Percentiles rank a stretch among this genome's conserved stretches.
Conservation (phyloP, 2,888 invertebrate genomes). For the Tiliacea aurago region DNA sequence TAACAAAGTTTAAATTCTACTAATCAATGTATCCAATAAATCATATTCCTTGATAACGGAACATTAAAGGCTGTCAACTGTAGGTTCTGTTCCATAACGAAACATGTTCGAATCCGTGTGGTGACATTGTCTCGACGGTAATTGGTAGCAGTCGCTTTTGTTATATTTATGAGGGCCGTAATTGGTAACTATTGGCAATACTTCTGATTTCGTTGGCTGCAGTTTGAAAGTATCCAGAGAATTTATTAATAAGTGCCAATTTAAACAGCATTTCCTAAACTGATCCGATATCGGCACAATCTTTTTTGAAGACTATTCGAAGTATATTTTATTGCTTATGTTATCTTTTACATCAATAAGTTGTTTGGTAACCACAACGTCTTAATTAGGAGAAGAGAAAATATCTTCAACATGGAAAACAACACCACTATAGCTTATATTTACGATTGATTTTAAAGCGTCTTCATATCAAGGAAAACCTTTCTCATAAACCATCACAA, state of each 20-base stretch:
- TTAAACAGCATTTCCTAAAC: conserved; percentile 34
- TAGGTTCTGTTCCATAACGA: conserved; percentile 26
- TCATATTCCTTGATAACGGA: conserved; percentile 57
- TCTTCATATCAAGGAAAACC: conserved; percentile 9
- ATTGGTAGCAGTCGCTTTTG: conserved; percentile 63
- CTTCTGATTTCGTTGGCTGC: conserved; percentile 43
- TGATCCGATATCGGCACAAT: conserved; percentile 8
- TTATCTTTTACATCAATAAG: not conserved
- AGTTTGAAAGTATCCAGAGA: conserved; percentile 35
- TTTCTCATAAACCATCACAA: conserved; percentile 37
- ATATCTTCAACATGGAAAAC: not conserved
- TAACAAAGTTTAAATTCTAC: conserved; percentile 38
- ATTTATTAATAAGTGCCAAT: conserved; percentile 42
- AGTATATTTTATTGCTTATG: conserved; percentile 13
- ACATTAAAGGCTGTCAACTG: conserved; percentile 59
- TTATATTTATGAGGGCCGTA: conserved; percentile 58
- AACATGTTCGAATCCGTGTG: conserved; percentile 58
- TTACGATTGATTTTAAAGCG: not conserved
- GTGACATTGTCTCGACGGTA: conserved; percentile 60
- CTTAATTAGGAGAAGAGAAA: conserved; percentile 8
- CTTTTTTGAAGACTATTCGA: not conserved
- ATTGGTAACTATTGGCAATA: conserved; percentile 53
- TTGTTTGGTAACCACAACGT: not conserved
- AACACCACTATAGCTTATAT: not conserved
- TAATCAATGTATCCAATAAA: conserved; percentile 51